phyloP scores from a whole-genome alignment of 1,140 invertebrate species.

The Glomeris maerens region DNA sequence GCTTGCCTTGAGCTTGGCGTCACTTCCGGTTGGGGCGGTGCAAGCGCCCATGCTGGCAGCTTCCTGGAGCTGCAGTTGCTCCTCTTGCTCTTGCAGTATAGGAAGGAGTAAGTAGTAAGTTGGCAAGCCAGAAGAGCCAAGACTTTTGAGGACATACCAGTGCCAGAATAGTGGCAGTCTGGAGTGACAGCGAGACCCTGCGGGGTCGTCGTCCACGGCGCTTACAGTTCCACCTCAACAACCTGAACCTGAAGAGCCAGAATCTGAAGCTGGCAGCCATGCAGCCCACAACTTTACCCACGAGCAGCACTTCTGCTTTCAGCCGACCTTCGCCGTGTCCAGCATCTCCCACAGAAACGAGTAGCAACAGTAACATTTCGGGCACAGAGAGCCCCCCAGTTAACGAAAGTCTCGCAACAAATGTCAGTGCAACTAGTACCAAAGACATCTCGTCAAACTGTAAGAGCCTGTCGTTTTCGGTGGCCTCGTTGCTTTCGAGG shows the following conservation, averaged over 20 bases:
- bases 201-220: no score
- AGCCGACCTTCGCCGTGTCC: constrained; percentile 6
- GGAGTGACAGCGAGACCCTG: no score
- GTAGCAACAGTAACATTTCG: neutral
- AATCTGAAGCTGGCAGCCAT: no score
- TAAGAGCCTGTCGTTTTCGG: constrained; percentile 1
- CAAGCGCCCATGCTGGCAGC: neutral
- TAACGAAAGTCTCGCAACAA: no score
- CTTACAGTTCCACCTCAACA: no score
- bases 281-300: constrained; percentile 9
- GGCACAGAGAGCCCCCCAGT: neutral
- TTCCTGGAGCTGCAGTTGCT: neutral
- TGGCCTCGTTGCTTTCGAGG: constrained; percentile 6
- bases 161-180: no score
- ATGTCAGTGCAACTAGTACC: neutral
- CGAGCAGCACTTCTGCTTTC: constrained; percentile 12
- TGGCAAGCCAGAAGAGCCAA: neutral
- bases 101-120: no score
- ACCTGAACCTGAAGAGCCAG: no score
- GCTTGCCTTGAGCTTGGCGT: neutral
- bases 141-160: neutral
- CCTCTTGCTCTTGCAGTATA: no score
- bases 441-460: neutral
- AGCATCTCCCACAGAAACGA: neutral
- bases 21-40: constrained; percentile 6